A percentile compares a stretch with the other conserved stretches of the same genome.
Evolutionary conservation across 2,797 vertebrate genomes (phyloP).

Genomic region (Danio albolineatus): DNA sequence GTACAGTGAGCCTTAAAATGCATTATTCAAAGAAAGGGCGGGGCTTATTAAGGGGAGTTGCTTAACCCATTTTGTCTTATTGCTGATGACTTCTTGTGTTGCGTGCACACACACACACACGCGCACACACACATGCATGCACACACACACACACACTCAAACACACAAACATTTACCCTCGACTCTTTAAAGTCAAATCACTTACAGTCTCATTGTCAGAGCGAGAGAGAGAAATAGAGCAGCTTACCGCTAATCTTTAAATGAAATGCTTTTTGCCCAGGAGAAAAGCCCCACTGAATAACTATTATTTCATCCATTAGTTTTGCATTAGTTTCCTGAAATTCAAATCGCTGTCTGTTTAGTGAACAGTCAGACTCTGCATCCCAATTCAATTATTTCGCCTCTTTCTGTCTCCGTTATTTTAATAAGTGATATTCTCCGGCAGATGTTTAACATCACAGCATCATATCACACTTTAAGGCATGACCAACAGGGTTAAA

Average conservation of each 20-base stretch:
- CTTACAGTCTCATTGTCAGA: slow-evolving; percentile 51
- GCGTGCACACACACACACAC: not conserved
- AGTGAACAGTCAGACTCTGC: slow-evolving; percentile 27
- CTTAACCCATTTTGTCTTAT: not conserved
- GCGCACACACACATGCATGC: too few species aligned
- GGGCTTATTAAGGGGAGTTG: not conserved
- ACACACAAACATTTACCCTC: not conserved
- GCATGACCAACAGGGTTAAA: not conserved
- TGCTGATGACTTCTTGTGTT: slow-evolving; percentile 11
- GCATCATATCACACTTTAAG: slow-evolving; percentile 4
- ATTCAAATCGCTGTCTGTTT: slow-evolving; percentile 51
- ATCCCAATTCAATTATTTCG: slow-evolving; percentile 47
- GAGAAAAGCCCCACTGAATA: slow-evolving; percentile 49
- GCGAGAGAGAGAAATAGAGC: slow-evolving; percentile 46
- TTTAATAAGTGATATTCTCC: not conserved
- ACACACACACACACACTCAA: too few species aligned
- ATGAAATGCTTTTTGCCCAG: slow-evolving; percentile 53
- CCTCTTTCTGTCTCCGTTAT: not conserved
- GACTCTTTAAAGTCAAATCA: slow-evolving; percentile 52
- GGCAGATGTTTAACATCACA: not conserved
- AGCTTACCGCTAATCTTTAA: slow-evolving; percentile 61
- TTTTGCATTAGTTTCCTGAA: slow-evolving; percentile 57
- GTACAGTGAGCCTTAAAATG: too few species aligned
- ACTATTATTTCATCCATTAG: slow-evolving; percentile 57
- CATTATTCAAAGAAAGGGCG: not conserved